Conservation (phyloP, 2,888 invertebrate genomes). For the Oscheius myriophilus region DNA sequence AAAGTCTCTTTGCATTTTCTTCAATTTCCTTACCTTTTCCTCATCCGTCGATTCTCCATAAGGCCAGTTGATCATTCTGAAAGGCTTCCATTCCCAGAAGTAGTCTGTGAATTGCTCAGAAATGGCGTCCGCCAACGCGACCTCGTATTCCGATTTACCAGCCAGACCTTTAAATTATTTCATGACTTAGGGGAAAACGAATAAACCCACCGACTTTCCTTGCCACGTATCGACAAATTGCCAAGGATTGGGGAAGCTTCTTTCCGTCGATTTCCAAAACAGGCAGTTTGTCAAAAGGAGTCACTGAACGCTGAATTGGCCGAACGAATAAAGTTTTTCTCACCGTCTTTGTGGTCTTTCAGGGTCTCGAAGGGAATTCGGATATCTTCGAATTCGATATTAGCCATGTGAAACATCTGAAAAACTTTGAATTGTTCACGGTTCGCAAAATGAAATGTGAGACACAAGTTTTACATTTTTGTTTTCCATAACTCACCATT, state of each 20-base stretch:
- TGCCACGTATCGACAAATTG: conserved; percentile 42
- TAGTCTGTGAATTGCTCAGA: conserved; percentile 20
- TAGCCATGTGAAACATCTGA: conserved; percentile 27
- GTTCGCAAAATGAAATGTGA: too few species aligned
- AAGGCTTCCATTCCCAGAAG: conserved; percentile 25
- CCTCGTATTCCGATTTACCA: conserved; percentile 21
- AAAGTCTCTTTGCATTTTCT: background rate
- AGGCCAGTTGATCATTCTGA: conserved; percentile 14
- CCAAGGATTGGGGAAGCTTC: conserved; percentile 44
- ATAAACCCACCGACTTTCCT: conserved; percentile 44
- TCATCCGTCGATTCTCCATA: conserved; percentile 19
- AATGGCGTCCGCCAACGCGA: conserved; percentile 20
- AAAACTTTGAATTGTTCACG: background rate
- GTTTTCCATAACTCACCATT: conserved; percentile 6
- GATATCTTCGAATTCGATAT: conserved; percentile 28
- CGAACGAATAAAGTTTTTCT: background rate
- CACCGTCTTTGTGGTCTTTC: background rate
- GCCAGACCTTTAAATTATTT: conserved; percentile 10
- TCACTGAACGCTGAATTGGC: conserved; percentile 11
- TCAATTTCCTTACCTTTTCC: background rate
- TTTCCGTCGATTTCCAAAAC: conserved; percentile 44
- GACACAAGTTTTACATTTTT: too few species aligned
- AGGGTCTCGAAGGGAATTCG: conserved; percentile 14
- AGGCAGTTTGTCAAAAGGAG: conserved; percentile 44
- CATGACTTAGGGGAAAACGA: background rate